phyloP scores from a whole-genome alignment of 2,113 vertebrate genomes.

The Rhombomys opimus region DNA sequence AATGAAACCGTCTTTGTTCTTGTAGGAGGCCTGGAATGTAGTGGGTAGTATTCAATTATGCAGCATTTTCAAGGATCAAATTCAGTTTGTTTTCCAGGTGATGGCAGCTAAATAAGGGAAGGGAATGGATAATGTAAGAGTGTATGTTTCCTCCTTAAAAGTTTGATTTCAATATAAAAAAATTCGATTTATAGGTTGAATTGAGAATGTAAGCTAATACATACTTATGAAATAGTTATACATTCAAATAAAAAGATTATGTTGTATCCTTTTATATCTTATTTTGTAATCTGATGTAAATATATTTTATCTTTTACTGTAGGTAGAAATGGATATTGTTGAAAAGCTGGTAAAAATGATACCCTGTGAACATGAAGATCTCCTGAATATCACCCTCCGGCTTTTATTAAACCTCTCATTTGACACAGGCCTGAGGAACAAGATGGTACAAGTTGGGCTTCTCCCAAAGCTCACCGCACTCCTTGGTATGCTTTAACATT shows the following conservation, averaged over 20 bases:
- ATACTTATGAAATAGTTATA: background rate
- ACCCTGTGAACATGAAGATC: slow-evolving; percentile 93
- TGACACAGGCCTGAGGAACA: slow-evolving; percentile 93
- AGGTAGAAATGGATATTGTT: slow-evolving; percentile 94
- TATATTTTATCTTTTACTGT: slow-evolving; percentile 57
- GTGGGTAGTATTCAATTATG: background rate
- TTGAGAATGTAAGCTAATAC: background rate
- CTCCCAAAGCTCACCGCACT: slow-evolving; percentile 93
- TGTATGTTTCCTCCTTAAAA: slow-evolving; percentile 18
- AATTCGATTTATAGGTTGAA: slow-evolving; percentile 25
- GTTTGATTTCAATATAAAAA: slow-evolving; percentile 32
- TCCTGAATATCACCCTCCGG: slow-evolving; percentile 91
- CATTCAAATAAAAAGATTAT: background rate
- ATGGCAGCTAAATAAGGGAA: background rate
- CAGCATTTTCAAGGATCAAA: background rate
- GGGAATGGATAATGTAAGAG: background rate
- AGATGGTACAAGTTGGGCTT: slow-evolving; percentile 95
- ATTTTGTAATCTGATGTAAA: slow-evolving; percentile 16
- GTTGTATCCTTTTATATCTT: slow-evolving; percentile 34
- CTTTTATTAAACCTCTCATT: slow-evolving; percentile 96
- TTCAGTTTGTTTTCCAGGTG: slow-evolving; percentile 22
- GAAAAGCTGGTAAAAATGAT: slow-evolving; percentile 94
- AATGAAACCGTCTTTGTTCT: slow-evolving; percentile 11
- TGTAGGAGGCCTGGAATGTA: background rate
- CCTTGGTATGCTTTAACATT: slow-evolving; percentile 88